These are phyloP conservation scores for Drosophila antonietae DNA, from an alignment of 2,888 invertebrate species.

Conservation along the genomic window DNA sequence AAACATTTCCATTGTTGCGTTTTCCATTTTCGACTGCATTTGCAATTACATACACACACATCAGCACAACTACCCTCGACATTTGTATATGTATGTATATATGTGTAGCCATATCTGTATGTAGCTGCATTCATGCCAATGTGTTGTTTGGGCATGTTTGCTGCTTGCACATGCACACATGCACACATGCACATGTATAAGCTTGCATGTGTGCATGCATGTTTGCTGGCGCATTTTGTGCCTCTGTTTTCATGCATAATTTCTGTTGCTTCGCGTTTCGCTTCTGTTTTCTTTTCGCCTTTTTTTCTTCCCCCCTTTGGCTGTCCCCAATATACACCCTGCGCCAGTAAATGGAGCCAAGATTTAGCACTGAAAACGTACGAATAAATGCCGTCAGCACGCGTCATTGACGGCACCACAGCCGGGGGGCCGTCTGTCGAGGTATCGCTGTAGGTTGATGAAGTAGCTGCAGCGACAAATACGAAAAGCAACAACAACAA, in stretches of 20 bases:
- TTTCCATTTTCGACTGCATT: slow-evolving; percentile 50
- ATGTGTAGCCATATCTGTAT: background rate
- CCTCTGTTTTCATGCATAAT: slow-evolving; percentile 68
- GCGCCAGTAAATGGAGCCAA: slow-evolving; percentile 21
- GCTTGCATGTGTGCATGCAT: background rate
- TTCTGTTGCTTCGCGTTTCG: slow-evolving; percentile 46
- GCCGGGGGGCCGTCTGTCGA: slow-evolving; percentile 10
- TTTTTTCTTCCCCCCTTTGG: background rate
- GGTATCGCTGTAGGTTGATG: background rate
- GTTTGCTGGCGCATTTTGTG: slow-evolving; percentile 45
- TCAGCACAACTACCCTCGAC: background rate
- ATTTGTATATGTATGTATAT: slow-evolving; percentile 9
- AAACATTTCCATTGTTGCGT: slow-evolving; percentile 42
- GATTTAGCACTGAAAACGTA: slow-evolving; percentile 81
- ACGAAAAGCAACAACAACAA: background rate
- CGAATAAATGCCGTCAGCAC: slow-evolving; percentile 80
- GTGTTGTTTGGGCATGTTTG: slow-evolving; percentile 3
- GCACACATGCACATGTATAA: background rate
- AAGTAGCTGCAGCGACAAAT: background rate
- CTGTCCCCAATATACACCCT: background rate
- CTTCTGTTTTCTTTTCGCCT: slow-evolving; percentile 37
- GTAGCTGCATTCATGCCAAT: background rate
- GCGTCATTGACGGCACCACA: slow-evolving; percentile 44
- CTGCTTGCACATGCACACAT: background rate
- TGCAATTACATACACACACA: slow-evolving; percentile 17